These are phyloP conservation scores for Epinotia nisella DNA, from an alignment of 2,888 invertebrate genomes.

Conservation along the genomic window DNA sequence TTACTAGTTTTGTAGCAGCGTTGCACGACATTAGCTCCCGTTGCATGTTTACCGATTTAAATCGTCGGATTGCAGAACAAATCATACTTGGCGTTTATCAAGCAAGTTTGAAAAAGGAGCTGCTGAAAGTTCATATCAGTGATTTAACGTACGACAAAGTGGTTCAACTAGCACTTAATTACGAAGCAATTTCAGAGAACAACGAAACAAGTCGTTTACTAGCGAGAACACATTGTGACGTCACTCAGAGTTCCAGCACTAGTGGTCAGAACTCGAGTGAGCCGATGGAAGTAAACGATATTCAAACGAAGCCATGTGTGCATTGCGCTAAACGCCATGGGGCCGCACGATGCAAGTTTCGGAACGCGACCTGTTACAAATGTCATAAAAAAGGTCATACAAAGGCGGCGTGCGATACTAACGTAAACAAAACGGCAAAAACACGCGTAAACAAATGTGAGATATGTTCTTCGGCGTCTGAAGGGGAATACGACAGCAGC, in stretches of 20 bases:
- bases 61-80: conserved; percentile 8
- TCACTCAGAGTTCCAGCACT: conserved; percentile 3
- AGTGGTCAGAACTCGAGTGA: conserved; percentile 5
- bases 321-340: conserved; percentile 14
- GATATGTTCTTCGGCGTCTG: not conserved
- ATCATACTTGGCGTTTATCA: conserved; percentile 3
- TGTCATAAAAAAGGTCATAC: conserved; percentile 24
- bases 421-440: conserved; percentile 13
- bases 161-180: conserved; percentile 8
- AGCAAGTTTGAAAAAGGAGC: conserved; percentile 13
- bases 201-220: not conserved
- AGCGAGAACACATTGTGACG: conserved; percentile 12
- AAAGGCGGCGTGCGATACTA: not conserved
- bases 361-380: conserved; percentile 20
- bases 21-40: conserved; percentile 18
- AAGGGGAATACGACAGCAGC: not conserved
- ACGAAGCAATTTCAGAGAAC: not conserved
- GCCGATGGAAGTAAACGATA: conserved; percentile 22
- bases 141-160: conserved; percentile 11
- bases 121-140: not conserved
- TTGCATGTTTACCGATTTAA: not conserved
- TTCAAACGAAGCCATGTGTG: conserved; percentile 11
- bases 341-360: conserved; percentile 5
- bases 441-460: conserved; percentile 17
- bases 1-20: conserved; percentile 13